These are phyloP conservation scores for Zonitis immaculata DNA, from an alignment of 2,888 invertebrate species.

Conservation along the genomic window DNA sequence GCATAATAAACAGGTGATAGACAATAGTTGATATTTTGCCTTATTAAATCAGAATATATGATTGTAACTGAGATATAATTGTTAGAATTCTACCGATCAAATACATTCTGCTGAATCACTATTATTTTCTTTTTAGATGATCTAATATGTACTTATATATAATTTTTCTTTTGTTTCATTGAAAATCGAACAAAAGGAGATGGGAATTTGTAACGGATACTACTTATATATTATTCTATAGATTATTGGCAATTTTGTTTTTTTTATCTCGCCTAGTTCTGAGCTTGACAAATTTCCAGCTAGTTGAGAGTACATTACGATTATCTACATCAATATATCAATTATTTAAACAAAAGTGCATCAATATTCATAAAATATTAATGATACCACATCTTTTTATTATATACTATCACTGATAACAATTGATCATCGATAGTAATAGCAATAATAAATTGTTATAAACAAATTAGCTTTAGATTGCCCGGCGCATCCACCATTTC, in stretches of 20 bases:
- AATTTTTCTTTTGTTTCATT: too few relatives aligned
- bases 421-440: too few relatives aligned
- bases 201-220: neutral
- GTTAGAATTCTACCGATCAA: too few relatives aligned
- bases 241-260: slow-evolving; percentile 5
- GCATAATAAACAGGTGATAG: slow-evolving; percentile 18
- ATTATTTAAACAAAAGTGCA: neutral
- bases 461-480: too few relatives aligned
- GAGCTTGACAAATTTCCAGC: slow-evolving; percentile 11
- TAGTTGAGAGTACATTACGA: slow-evolving; percentile 13
- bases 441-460: too few relatives aligned
- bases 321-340: slow-evolving; percentile 8
- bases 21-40: slow-evolving; percentile 15
- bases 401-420: too few relatives aligned
- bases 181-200: too few relatives aligned
- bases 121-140: too few relatives aligned
- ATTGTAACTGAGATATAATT: too few relatives aligned
- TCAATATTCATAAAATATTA: neutral
- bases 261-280: slow-evolving; percentile 9
- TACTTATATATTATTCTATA: slow-evolving; percentile 13
- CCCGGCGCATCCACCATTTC: neutral
- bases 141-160: too few relatives aligned
- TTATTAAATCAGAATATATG: slow-evolving; percentile 14
- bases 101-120: too few relatives aligned
- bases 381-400: neutral